These are phyloP conservation scores for Oligia strigilis DNA, from an alignment of 2,888 invertebrate species.

Conservation along the genomic window DNA sequence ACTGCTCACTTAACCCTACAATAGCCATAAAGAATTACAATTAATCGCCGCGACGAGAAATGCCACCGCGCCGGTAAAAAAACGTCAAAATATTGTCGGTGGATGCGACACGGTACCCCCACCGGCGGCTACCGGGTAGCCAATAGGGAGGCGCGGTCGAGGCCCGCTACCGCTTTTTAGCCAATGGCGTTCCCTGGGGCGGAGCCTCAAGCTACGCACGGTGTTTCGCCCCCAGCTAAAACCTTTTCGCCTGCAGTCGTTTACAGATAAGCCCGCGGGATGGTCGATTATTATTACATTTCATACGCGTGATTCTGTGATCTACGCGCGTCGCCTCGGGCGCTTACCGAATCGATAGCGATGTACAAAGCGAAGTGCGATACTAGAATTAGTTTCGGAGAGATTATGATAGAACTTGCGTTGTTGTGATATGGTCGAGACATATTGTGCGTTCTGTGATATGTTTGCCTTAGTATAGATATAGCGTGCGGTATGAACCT, in stretches of 20 bases:
- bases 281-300: slow-evolving; percentile 90
- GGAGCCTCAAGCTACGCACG: slow-evolving; percentile 87
- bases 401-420: slow-evolving; percentile 70
- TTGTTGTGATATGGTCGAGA: slow-evolving; percentile 79
- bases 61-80: slow-evolving; percentile 87
- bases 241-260: slow-evolving; percentile 90
- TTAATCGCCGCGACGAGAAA: slow-evolving; percentile 88
- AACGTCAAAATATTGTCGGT: slow-evolving; percentile 89
- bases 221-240: slow-evolving; percentile 90
- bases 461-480: slow-evolving; percentile 89
- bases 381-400: slow-evolving; percentile 71
- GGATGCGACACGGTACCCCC: slow-evolving; percentile 81
- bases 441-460: slow-evolving; percentile 85
- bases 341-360: slow-evolving; percentile 84
- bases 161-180: slow-evolving; percentile 82
- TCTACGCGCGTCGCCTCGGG: slow-evolving; percentile 84
- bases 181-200: slow-evolving; percentile 88
- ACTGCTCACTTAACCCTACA: slow-evolving; percentile 89
- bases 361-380: slow-evolving; percentile 80
- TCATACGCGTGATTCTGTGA: slow-evolving; percentile 87
- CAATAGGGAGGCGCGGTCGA: slow-evolving; percentile 83
- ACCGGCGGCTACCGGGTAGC: slow-evolving; percentile 80
- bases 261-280: slow-evolving; percentile 90
- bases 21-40: slow-evolving; percentile 89
- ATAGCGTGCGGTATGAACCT: slow-evolving; percentile 85